Evolutionary conservation across 2,113 vertebrate species (phyloP), one percentile per base, ranked within the genome.

Genomic region (Spea multiplicata): DNA sequence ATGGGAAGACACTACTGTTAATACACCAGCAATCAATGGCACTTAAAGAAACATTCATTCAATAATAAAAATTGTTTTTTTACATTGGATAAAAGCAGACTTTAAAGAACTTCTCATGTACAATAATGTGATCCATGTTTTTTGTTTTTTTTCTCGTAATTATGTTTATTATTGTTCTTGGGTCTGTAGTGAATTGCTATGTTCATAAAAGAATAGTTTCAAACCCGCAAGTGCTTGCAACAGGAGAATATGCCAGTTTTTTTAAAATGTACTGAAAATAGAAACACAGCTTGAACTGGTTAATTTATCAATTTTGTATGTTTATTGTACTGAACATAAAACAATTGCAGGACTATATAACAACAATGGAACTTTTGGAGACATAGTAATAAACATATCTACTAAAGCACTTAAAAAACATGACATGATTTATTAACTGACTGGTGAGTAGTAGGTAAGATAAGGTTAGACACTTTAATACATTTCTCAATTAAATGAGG

Each of bases 311-410:
- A 64, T 64, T 2, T 5, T 6, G 4, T 9, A 16, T 68, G 66
- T 68, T 47, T 44, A 48, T 68, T 45, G 4, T 68, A 68, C n/a
- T 68, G 48, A 48, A 68, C 5, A 68, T 68, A 14, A n/a, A 68
- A 10, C 7, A 68, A 47, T 13, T 68, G 12, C 65, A 68, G 44
- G 55, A 4, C 6, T 53, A 53, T 3, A 13, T 13, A 59, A 13
- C 12, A 59, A 59, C 55, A 59, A 59, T 12, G 10, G 55, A 59
- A 59, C 12, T 3, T 59, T 59, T 59, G 14, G 8, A 8, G 14
- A 59, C 10, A 8, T 5, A 12, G 9, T 59, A 13, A 8, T 59
- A 13, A 8, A 59, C 4, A 59, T 13, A 12, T 59, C 6, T 53
- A 10, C 6, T 53, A 53, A 53, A 53, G 10, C 50, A 53, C 30